Base-by-base conservation (phyloP, 1,140 invertebrate species). In the Brachionus angularis region DNA sequence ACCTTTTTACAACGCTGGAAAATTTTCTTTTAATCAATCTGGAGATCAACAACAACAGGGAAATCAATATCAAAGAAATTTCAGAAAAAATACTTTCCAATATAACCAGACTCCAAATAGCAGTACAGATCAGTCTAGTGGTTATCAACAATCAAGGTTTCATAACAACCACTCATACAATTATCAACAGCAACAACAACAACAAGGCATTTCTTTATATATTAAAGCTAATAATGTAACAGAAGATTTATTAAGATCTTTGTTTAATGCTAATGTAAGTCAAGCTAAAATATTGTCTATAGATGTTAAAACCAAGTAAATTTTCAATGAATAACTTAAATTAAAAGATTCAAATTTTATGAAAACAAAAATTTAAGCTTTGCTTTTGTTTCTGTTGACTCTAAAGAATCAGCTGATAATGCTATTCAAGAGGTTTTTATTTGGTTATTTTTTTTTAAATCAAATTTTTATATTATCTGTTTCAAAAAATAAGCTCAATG, bases 221-320 rank as follows among this genome's bases (percentile, higher is more conserved):
- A 67, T 67, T 1, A 67, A 67, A 31, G 62, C 62, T 31, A 67
- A 67, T 46, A 67, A 67, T 67, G 42, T 67, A 46, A 67, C 62
- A 5, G 62, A 67, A 14, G 42, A 46, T 14, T 33, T 67, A 7
- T 21, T 67, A 12, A 18, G 62, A 18, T 67, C 62, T 0, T 33
- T 67, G 14, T 67, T 67, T 16, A 50, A 16, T 33, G 42, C 62
- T 1, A 67, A 67, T 36, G 62, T 67, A 12, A 46, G 25, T 31
- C 47, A 46, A 31, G 62, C 62, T 25, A 46, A 50, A 67, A 67
- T 67, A 34, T 31, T 47, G 47, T 50, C 42, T 3, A 50, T 67
- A 2, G 62, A 67, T 34, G 62, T 67, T 1, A 67, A 67, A 67
- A 67, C 29, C 36, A 67, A 67, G 62, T 67, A 67, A 47, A 33